Evolutionary conservation across 2,888 invertebrate genomes (phyloP), one percentile per base, ranked within the genome.

Genomic region (Gasteruption jaculator): DNA sequence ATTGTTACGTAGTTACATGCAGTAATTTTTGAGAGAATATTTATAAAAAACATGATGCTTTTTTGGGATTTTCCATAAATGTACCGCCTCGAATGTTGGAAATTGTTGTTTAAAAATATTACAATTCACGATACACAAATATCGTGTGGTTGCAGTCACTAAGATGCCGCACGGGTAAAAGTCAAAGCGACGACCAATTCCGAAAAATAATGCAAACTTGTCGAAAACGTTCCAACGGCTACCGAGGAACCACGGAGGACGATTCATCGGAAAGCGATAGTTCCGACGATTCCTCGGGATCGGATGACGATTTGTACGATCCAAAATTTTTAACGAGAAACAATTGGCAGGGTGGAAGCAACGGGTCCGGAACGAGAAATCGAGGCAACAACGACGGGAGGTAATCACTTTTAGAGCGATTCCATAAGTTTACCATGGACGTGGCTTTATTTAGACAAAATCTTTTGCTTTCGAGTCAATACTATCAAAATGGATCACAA

Each of bases 111-210:
- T n/a, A n/a, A n/a, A n/a, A n/a, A n/a, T n/a, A n/a, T n/a, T n/a
- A n/a, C n/a, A n/a, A n/a, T n/a, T n/a, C n/a, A n/a, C n/a, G n/a
- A n/a, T n/a, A n/a, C n/a, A n/a, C n/a, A n/a, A n/a, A n/a, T n/a
- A n/a, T n/a, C n/a, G 8, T 35, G 6, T 31, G 7, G 12, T 48
- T 54, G 19, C 30, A 79, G 78, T 72, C 75, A 6, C 56, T 83
- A 15, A 79, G 74, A 56, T 83, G 83, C 52, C 76, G 76, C 8
- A 73, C 78, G 1, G 77, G 77, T 32, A 78, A 78, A 39, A 77
- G 79, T 16, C 74, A 76, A n/a, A 74, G 75, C 42, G 78, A 80
- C 50, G 74, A 76, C 12, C 77, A 80, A 38, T 63, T 81, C 3
- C 79, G 77, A 49, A 74, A 72, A 33, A 73, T 80, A 6, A 76